Evolutionary conservation across 2,888 invertebrate species (phyloP), one percentile per base, ranked within the genome.

Genomic region (Psylliodes chrysocephalus): DNA sequence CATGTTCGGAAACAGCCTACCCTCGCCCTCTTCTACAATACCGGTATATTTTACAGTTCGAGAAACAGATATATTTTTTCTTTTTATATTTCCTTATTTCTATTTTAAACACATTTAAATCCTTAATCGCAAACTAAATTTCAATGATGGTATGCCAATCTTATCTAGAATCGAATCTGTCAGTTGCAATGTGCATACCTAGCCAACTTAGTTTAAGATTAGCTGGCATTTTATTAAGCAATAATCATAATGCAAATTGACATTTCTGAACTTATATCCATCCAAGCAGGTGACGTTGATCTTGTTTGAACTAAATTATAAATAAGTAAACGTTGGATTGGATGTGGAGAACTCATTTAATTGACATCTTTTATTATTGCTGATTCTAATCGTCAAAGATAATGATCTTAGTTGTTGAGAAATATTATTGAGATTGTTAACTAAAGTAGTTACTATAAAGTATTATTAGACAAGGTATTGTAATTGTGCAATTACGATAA

Each of bases 141-240:
- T 35, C 35, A 14, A 46, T 12, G 10, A 7, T 6, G 15, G 3
- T 15, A 44, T 44, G 17, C 18, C 10, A 6, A 46, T 46, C 46
- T 46, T 46, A 46, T 46, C 46, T 19, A 6, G 14, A 19, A 46
- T 46, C 25, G 19, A 22, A 46, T 46, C 46, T 25, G 46, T 46
- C 46, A 46, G 46, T 22, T 46, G 46, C 22, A 7, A 46, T 25
- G 46, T 46, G 46, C n/a, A 46, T n/a, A 35, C 35, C 46, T 2
- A 12, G 12, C 46, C 12, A 46, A 22, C 46, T 46, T 22, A 46
- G 12, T 46, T 46, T 46, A 46, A 46, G 19, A 25, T 25, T 46
- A 25, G 22, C 7, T 25, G 12, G 5, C 5, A 5, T 25, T 46
- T 46, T 46, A 46, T 46, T 46, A 46, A 46, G 44, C 44, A 44